Conservation (phyloP, 2,888 invertebrate species). For the Glaucopsyche alexis region DNA sequence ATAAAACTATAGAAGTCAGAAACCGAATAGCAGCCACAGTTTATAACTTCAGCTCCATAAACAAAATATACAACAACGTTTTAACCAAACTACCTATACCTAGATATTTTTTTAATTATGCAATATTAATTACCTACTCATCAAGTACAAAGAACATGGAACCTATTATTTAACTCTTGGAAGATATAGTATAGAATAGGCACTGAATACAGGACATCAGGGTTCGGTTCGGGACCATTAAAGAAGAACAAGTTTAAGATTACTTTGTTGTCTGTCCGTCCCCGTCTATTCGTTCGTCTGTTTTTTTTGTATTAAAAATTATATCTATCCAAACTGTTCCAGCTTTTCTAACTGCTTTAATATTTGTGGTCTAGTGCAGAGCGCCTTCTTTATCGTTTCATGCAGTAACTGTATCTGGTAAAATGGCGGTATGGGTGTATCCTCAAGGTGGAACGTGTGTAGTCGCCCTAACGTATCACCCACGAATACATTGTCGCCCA, state of each 20-base stretch:
- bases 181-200: neutral
- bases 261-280: too few relatives aligned
- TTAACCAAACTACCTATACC: too few relatives aligned
- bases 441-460: constrained; percentile 84
- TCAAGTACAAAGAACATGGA: neutral
- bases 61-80: too few relatives aligned
- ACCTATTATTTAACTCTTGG: neutral
- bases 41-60: too few relatives aligned
- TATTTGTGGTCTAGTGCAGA: constrained; percentile 82
- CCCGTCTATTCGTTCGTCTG: too few relatives aligned
- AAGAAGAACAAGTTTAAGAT: too few relatives aligned
- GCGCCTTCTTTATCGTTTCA: constrained; percentile 81
- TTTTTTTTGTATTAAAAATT: too few relatives aligned
- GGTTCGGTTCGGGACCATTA: too few relatives aligned
- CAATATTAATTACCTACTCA: neutral
- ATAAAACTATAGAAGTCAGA: too few relatives aligned
- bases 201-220: neutral
- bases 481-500: constrained; percentile 84
- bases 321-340: constrained; percentile 53
- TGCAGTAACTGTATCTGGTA: constrained; percentile 83
- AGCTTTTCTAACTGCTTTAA: constrained; percentile 81
- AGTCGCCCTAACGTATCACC: constrained; percentile 85
- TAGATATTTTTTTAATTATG: too few relatives aligned
- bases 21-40: neutral
- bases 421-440: constrained; percentile 87